Conservation (phyloP, 2,888 invertebrate genomes). For the Pachliopta kotzebuea region DNA sequence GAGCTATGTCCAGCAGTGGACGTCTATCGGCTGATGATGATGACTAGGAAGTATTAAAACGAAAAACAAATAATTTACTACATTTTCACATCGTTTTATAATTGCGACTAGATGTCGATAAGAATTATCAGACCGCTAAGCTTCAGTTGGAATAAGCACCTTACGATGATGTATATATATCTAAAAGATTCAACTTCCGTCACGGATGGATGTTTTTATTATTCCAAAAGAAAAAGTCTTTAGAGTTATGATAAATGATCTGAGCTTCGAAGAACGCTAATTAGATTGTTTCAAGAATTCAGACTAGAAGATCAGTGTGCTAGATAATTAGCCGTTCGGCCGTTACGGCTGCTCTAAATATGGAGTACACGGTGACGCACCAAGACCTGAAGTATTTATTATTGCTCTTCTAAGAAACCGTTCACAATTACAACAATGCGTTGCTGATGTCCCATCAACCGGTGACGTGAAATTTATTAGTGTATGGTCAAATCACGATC, state of each 20-base stretch:
- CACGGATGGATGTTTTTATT: too few relatives aligned
- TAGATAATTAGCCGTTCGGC: slow-evolving; percentile 22
- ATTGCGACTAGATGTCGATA: too few relatives aligned
- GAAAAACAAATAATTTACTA: too few relatives aligned
- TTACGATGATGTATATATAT: too few relatives aligned
- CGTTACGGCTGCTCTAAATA: slow-evolving; percentile 17
- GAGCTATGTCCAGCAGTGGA: too few relatives aligned
- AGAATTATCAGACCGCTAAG: too few relatives aligned
- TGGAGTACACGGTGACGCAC: slow-evolving; percentile 17
- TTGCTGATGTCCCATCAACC: slow-evolving; percentile 34
- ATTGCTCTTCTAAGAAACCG: slow-evolving; percentile 30
- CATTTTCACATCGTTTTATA: too few relatives aligned
- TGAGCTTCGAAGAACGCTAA: slow-evolving; percentile 7
- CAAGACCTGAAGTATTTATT: slow-evolving; percentile 28
- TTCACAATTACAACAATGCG: slow-evolving; percentile 30
- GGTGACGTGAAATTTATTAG: slow-evolving; percentile 36
- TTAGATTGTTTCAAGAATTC: slow-evolving; percentile 3
- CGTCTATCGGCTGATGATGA: too few relatives aligned
- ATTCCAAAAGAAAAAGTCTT: background rate
- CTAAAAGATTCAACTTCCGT: too few relatives aligned
- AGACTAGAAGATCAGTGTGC: slow-evolving; percentile 15
- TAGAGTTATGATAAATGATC: background rate
- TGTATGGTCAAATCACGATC: slow-evolving; percentile 31
- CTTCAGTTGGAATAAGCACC: too few relatives aligned
- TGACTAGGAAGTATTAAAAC: too few relatives aligned